A percentile compares a stretch with the other conserved stretches of the same genome.
These are phyloP conservation scores for Drosophila kuntzei DNA, from an alignment of 2,888 invertebrate genomes.

Conservation along the genomic window DNA sequence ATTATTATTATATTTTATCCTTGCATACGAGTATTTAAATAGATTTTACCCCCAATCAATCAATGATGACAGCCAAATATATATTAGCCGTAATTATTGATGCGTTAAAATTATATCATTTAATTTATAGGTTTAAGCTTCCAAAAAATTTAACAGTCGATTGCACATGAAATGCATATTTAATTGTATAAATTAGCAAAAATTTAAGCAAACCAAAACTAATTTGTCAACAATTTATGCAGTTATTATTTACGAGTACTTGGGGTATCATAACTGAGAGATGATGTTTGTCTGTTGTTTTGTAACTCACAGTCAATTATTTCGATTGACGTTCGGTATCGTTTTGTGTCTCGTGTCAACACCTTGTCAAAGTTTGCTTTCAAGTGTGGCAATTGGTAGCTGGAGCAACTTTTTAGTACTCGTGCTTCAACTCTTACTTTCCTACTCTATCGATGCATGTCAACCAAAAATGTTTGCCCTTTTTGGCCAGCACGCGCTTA, in stretches of 20 bases:
- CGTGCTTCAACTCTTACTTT: neutral
- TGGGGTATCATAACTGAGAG: neutral
- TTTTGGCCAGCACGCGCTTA: slow-evolving; percentile 57
- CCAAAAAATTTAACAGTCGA: slow-evolving; percentile 39
- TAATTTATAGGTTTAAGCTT: slow-evolving; percentile 15
- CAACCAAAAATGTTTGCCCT: slow-evolving; percentile 58
- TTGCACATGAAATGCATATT: slow-evolving; percentile 43
- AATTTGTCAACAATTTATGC: slow-evolving; percentile 14
- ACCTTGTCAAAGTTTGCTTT: slow-evolving; percentile 62
- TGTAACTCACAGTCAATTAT: slow-evolving; percentile 31
- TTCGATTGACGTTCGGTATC: slow-evolving; percentile 17
- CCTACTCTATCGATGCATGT: slow-evolving; percentile 61
- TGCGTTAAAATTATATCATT: slow-evolving; percentile 5
- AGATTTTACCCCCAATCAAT: neutral
- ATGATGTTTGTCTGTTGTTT: slow-evolving; percentile 1
- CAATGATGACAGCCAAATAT: neutral
- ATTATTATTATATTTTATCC: neutral
- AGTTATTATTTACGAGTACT: neutral
- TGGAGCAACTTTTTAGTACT: slow-evolving; percentile 24
- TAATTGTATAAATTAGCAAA: slow-evolving; percentile 48
- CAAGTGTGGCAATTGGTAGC: slow-evolving; percentile 56
- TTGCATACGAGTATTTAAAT: slow-evolving; percentile 8
- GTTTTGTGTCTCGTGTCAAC: slow-evolving; percentile 53
- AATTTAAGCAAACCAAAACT: slow-evolving; percentile 4
- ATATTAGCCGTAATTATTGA: slow-evolving; percentile 18